Percentiles rank a stretch among this genome's conserved stretches.
Conservation (phyloP, 2,888 invertebrate species). For the Crossocerus cetratus region DNA sequence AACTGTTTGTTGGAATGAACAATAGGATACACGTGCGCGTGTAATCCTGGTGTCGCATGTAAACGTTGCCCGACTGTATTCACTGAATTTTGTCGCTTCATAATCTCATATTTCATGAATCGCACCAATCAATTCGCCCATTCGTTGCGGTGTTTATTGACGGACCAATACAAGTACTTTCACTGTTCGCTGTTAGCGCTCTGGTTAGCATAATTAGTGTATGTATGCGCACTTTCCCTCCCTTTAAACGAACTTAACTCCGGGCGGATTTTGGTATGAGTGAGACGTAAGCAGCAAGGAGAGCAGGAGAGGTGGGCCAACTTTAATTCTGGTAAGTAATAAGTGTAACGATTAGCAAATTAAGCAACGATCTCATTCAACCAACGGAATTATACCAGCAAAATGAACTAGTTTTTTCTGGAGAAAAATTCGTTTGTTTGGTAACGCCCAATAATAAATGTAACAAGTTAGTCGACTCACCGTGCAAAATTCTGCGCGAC, state of each 20-base stretch:
- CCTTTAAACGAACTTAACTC: background rate
- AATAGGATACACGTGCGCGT: no score
- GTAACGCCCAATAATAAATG: no score
- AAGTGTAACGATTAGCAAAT: no score
- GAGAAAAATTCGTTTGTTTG: no score
- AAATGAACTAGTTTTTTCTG: no score
- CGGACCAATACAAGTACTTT: slow-evolving; percentile 10
- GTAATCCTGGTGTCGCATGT: slow-evolving; percentile 26
- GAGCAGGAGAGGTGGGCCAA: background rate
- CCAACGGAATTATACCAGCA: no score
- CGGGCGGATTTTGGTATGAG: slow-evolving; percentile 3
- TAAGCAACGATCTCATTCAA: no score
- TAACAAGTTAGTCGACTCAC: no score
- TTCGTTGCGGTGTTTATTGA: slow-evolving; percentile 17
- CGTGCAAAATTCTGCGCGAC: no score
- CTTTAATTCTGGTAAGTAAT: no score
- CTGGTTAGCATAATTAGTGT: slow-evolving; percentile 1
- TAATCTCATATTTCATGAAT: background rate
- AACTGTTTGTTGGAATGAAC: slow-evolving; percentile 17
- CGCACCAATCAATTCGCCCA: no score
- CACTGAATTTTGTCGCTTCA: slow-evolving; percentile 1
- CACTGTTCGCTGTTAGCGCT: slow-evolving; percentile 2
- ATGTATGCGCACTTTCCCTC: background rate
- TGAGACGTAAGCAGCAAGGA: slow-evolving; percentile 30
- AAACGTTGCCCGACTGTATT: slow-evolving; percentile 24